These are phyloP conservation scores for Tolypeutes matacus DNA, from an alignment of 2,797 vertebrate species.

Conservation along the genomic window DNA sequence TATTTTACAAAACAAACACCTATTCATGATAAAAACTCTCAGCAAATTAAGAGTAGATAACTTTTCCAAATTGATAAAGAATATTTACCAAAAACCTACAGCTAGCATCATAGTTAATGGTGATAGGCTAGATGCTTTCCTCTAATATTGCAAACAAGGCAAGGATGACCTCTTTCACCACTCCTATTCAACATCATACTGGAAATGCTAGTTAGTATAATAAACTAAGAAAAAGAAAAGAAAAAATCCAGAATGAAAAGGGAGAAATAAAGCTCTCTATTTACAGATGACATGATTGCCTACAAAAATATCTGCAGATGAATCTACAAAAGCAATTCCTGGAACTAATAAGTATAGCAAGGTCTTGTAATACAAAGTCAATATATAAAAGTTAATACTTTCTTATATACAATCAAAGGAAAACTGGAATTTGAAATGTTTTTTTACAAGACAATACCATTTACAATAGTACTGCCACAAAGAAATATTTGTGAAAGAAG, in stretches of 20 bases:
- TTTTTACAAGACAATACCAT: too few species aligned
- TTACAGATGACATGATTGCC: background rate
- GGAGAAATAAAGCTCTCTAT: background rate
- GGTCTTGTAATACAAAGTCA: background rate
- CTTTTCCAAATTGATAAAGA: too few species aligned
- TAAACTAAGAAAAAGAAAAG: background rate
- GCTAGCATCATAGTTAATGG: too few species aligned
- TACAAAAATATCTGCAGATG: background rate
- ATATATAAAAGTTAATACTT: background rate
- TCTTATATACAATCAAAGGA: background rate
- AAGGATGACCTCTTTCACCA: background rate
- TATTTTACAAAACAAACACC: background rate
- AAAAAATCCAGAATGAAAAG: background rate
- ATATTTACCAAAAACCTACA: too few species aligned
- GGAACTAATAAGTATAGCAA: background rate
- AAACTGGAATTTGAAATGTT: background rate
- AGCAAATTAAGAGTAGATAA: background rate
- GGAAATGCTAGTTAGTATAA: background rate
- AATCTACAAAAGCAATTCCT: background rate
- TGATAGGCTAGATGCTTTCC: too few species aligned
- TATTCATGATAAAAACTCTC: background rate
- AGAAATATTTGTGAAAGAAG: background rate
- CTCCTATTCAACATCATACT: background rate
- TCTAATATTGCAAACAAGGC: too few species aligned
- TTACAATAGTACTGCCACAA: background rate